Conservation (phyloP, 2,888 invertebrate species). For the Tipula lateralis region DNA sequence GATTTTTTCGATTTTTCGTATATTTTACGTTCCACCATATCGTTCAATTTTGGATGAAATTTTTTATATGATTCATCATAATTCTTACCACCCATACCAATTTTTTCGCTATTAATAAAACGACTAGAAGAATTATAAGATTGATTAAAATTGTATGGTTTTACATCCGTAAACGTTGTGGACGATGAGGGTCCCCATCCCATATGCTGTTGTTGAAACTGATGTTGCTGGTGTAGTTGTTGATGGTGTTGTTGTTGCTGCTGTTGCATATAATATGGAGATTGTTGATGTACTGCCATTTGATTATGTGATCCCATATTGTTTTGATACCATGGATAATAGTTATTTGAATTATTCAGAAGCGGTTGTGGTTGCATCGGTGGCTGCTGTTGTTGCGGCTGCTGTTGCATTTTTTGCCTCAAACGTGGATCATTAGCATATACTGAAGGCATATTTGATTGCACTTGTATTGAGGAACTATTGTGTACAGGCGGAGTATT, state of each 20-base stretch:
- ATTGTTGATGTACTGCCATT: not conserved
- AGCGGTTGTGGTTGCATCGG: not conserved
- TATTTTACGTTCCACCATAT: slow-evolving; percentile 40
- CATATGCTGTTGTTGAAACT: not conserved
- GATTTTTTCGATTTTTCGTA: slow-evolving; percentile 41
- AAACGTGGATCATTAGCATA: not conserved
- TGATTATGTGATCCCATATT: not conserved
- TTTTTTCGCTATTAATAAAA: not conserved
- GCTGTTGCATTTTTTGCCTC: not conserved
- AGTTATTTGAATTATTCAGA: not conserved
- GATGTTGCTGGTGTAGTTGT: not conserved
- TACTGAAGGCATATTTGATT: not conserved
- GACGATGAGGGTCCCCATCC: not conserved
- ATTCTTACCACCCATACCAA: not conserved
- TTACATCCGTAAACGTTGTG: not conserved
- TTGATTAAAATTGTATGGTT: not conserved
- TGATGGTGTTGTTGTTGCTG: not conserved
- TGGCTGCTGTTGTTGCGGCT: not conserved
- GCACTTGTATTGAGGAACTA: not conserved
- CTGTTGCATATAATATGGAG: not conserved
- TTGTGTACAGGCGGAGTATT: not conserved
- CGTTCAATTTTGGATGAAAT: slow-evolving; percentile 39
- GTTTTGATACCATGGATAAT: not conserved
- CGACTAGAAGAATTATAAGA: not conserved
- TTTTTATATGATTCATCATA: slow-evolving; percentile 33